Evolutionary conservation across 2,797 vertebrate genomes (phyloP).

Genomic region (Gymnocypris eckloni): DNA sequence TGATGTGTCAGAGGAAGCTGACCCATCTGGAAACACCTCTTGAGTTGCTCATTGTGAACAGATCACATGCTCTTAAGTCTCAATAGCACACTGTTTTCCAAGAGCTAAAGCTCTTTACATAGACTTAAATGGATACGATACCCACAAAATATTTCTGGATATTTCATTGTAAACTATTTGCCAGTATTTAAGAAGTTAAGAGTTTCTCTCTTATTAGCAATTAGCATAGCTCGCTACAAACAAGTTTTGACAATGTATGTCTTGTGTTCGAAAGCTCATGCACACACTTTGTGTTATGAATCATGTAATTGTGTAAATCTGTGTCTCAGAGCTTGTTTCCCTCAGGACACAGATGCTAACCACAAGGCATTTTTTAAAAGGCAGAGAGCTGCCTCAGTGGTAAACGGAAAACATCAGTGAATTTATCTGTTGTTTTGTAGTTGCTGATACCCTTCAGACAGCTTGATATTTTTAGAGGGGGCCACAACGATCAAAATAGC

Average conservation of each 20-base stretch:
- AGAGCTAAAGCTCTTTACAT: background rate
- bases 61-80: slow-evolving; percentile 21
- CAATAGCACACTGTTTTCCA: slow-evolving; percentile 8
- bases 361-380: slow-evolving; percentile 24
- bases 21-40: slow-evolving; percentile 37
- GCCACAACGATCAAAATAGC: slow-evolving; percentile 32
- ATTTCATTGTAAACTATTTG: background rate
- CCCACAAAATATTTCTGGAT: background rate
- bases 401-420: slow-evolving; percentile 1
- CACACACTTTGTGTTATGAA: background rate
- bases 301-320: slow-evolving; percentile 30
- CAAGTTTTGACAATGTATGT: background rate
- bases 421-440: slow-evolving; percentile 2
- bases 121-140: background rate
- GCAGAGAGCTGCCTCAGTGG: background rate
- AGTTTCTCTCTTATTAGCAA: background rate
- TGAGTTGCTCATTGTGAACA: slow-evolving; percentile 8
- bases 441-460: slow-evolving; percentile 14
- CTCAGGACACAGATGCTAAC: slow-evolving; percentile 3
- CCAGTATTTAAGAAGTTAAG: background rate
- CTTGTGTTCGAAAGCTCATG: background rate
- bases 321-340: slow-evolving; percentile 10
- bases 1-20: slow-evolving; percentile 47
- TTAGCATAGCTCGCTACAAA: background rate
- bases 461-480: slow-evolving; percentile 43